Base-by-base conservation (phyloP, 2,888 invertebrate genomes). In the Synergus itoensis region DNA sequence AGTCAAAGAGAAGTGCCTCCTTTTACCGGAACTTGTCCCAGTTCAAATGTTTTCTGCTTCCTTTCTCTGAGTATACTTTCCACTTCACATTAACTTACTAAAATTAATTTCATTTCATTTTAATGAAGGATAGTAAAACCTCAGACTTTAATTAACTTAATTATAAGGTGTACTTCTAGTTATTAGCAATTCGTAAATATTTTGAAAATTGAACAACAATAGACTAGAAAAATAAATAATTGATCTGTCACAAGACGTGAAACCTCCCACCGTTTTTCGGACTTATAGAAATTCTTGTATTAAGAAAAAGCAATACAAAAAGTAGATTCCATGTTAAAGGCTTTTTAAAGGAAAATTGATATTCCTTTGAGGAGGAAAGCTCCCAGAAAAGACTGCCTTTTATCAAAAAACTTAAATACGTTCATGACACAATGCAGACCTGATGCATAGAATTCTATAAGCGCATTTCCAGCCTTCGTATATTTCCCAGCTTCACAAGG, bases 1-100 rank as follows among this genome's bases (percentile, higher is more conserved):
- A 53, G 45, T 69, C 48, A 69, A 69, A 69, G 69, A 7, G 28
- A 48, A 45, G 18, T 28, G 21, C 63, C 16, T 63, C 40, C 53
- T n/a, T 53, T 53, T 53, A 53, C 53, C n/a, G 53, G 53, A 53
- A 53, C 53, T n/a, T 53, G 4, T 53, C 16, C 53, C 53, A 53
- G 53, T n/a, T 53, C n/a, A 53, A 53, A 53, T 53, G n/a, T 53
- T 53, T 53, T 9, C 53, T 53, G 9, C 53, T 53, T 53, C 53
- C 53, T 53, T 53, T 53, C 53, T 18, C 53, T 9, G 53, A 18
- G 53, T 53, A n/a, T 53, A n/a, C 53, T 53, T 16, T 53, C 1
- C 53, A 53, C 53, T 53, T 53, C 53, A 53, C n/a, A 9, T 53
- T n/a, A 53, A 53, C 53, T 9, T 53, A n/a, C 53, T 53, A 53